Base-by-base conservation (phyloP, 2,888 invertebrate species). In the Drosophila siamana region DNA sequence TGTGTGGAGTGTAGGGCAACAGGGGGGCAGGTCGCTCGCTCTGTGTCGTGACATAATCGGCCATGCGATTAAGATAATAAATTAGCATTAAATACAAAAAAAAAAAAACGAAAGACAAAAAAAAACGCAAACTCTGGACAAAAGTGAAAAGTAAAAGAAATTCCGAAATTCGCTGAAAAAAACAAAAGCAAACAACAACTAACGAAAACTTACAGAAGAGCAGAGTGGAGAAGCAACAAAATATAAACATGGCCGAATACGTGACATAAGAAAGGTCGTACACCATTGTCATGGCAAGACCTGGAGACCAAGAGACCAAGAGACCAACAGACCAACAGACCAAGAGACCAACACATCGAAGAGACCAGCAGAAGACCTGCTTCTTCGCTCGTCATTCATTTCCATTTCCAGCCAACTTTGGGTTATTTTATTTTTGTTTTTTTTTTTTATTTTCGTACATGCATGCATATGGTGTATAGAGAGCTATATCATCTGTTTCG, bases 231-330 rank as follows among this genome's bases (percentile, higher is more conserved):
- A 44, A 44, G 22, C 0, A 13, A 30, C 48, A 50, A 61, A 33
- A 40, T 26, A 61, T 38, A 47, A 59, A 59, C 43, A 65, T 46
- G 47, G 8, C 16, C 24, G 28, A 55, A 72, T 66, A 76, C 78
- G 78, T 78, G 78, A 78, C 78, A 80, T 78, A 78, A 78, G 78
- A 78, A 76, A 78, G 78, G 78, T 80, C 80, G 76, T 5, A 54
- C 50, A 43, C 61, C 71, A 75, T 75, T 74, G 76, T 76, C 71
- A 55, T 62, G 71, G 51, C 40, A 40, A 60, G 52, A 61, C 59
- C 74, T 54, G 61, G 43, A 76, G 69, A 54, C 73, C 64, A 56
- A 67, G 56, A 76, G 55, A 54, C 51, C 48, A 47, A 24, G 9
- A 30, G 30, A 30, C 9, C 9, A 30, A n/a, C n/a, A 60, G 52